A percentile compares a stretch with the other conserved stretches of the same genome.
Evolutionary conservation across 1,140 invertebrate species (phyloP).

Genomic region (Drosophila murphyi): DNA sequence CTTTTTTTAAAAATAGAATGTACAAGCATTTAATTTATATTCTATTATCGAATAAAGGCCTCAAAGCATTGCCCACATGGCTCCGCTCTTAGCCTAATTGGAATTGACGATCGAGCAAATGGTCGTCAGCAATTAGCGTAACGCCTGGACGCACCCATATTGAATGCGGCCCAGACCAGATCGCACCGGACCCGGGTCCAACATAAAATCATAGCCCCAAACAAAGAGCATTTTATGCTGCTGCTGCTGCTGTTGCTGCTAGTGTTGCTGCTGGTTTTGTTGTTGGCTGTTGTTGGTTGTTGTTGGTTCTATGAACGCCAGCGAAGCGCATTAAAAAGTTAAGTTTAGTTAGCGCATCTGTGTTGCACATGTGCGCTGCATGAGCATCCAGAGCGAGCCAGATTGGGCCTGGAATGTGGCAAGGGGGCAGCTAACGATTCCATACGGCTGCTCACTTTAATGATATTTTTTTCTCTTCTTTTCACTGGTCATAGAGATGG

Average conservation of each 20-base stretch:
- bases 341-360: constrained; percentile 65
- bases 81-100: constrained; percentile 47
- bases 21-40: constrained; percentile 39
- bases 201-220: constrained; percentile 53
- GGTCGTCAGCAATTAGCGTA: constrained; percentile 46
- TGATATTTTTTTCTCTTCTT: constrained; percentile 22
- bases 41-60: constrained; percentile 41
- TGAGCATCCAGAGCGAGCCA: not conserved
- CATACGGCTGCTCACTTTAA: constrained; percentile 48
- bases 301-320: constrained; percentile 49
- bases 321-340: constrained; percentile 65
- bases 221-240: constrained; percentile 58
- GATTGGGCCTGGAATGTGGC: constrained; percentile 38
- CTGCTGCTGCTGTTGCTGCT: constrained; percentile 12
- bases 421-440: constrained; percentile 37
- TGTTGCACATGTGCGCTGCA: constrained; percentile 61
- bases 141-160: constrained; percentile 51
- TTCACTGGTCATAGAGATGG: too few species aligned
- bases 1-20: constrained; percentile 40
- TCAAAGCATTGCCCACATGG: constrained; percentile 37
- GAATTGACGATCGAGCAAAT: constrained; percentile 43
- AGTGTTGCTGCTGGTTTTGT: constrained; percentile 15
- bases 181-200: constrained; percentile 10
- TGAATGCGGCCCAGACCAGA: constrained; percentile 15
- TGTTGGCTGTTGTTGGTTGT: constrained; percentile 11